Evolutionary conservation across 2,113 vertebrate species (phyloP).

Genomic region (Anhinga anhinga): DNA sequence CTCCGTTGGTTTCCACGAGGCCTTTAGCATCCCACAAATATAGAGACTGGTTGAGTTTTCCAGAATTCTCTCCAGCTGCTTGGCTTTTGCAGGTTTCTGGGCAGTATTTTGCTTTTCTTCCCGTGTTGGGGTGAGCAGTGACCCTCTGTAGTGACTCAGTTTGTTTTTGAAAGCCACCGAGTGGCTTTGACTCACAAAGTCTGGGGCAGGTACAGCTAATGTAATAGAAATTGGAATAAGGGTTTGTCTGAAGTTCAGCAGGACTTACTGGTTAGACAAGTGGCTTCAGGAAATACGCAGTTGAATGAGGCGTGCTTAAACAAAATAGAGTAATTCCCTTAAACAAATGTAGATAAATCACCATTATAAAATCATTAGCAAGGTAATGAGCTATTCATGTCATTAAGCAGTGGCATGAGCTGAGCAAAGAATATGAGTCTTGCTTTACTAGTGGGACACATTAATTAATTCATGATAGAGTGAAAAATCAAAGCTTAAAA

Average conservation of each 20-base stretch:
- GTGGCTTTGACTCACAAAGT: neutral
- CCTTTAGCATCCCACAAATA: neutral
- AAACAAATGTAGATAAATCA: conserved; percentile 32
- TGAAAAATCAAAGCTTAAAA: conserved; percentile 6
- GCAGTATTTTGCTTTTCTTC: neutral
- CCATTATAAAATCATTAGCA: conserved; percentile 53
- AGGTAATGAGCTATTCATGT: conserved; percentile 43
- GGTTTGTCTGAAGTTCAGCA: neutral
- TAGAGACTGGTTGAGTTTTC: neutral
- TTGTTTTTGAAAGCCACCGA: neutral
- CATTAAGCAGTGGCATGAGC: conserved; percentile 26
- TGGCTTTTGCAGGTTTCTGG: neutral
- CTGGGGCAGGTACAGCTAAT: neutral
- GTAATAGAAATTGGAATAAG: neutral
- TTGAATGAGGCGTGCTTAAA: neutral
- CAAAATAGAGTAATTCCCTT: conserved; percentile 12
- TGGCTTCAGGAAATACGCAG: neutral
- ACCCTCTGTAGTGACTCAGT: neutral
- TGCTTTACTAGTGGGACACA: neutral
- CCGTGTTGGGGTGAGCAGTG: neutral
- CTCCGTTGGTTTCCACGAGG: neutral
- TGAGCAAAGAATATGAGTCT: neutral
- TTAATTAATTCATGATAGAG: conserved; percentile 17
- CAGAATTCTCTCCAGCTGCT: neutral
- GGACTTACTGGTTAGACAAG: neutral